Evolutionary conservation across 2,797 vertebrate genomes (phyloP).

Genomic region (Kryptopterus vitreolus): DNA sequence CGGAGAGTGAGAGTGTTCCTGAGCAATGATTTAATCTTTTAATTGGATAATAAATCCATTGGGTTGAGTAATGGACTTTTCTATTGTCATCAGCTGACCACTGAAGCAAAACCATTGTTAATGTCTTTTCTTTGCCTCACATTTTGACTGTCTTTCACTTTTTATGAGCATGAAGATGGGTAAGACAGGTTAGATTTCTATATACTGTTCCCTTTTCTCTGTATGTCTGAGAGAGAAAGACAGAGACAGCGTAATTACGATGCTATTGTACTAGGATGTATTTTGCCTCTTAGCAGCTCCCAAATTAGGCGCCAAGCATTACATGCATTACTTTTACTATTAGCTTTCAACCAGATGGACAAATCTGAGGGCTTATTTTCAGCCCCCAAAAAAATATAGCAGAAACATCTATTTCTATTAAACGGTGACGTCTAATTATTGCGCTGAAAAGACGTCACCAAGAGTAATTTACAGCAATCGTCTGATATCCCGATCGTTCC

Average conservation of each 20-base stretch:
- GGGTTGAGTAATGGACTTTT: slow-evolving; percentile 49
- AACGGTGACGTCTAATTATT: slow-evolving; percentile 35
- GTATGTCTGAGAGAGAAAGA: background rate
- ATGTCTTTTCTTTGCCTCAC: slow-evolving; percentile 35
- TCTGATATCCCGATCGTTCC: slow-evolving; percentile 20
- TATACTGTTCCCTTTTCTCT: slow-evolving; percentile 1
- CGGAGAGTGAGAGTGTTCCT: slow-evolving; percentile 46
- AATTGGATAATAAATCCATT: slow-evolving; percentile 59
- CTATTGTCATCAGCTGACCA: slow-evolving; percentile 40
- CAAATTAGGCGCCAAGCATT: slow-evolving; percentile 22
- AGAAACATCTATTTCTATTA: slow-evolving; percentile 22
- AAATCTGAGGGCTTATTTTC: slow-evolving; percentile 28
- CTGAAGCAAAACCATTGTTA: slow-evolving; percentile 44
- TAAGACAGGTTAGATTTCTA: slow-evolving; percentile 6
- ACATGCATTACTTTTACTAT: slow-evolving; percentile 27
- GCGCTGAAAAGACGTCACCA: slow-evolving; percentile 28
- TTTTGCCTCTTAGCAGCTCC: slow-evolving; percentile 25
- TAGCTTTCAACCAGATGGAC: slow-evolving; percentile 20
- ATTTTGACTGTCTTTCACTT: slow-evolving; percentile 31
- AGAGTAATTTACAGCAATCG: slow-evolving; percentile 19
- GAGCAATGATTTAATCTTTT: slow-evolving; percentile 58
- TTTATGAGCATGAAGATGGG: background rate
- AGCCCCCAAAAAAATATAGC: slow-evolving; percentile 36
- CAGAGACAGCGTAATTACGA: background rate
- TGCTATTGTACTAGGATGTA: background rate